Evolutionary conservation across 1,140 invertebrate genomes (phyloP).

Genomic region (Drusus annulatus): DNA sequence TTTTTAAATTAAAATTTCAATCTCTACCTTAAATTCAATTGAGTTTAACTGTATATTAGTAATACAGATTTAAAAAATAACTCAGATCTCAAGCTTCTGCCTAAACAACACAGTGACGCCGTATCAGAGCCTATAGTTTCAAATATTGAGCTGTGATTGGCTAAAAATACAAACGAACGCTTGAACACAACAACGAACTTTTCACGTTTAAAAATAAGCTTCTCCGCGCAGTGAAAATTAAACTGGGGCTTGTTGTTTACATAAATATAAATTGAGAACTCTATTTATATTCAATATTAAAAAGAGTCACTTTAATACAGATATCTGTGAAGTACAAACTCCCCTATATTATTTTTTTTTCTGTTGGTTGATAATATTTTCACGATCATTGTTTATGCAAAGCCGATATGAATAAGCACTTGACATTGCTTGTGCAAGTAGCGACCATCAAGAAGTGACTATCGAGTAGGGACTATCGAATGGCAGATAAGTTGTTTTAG

Average conservation of each 20-base stretch:
- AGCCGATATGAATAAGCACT: no score
- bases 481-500: no score
- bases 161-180: conserved; percentile 22
- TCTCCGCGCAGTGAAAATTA: not conserved
- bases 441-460: no score
- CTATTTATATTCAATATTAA: no score
- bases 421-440: no score
- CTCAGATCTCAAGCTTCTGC: conserved; percentile 3
- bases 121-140: conserved; percentile 11
- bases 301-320: no score
- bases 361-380: no score
- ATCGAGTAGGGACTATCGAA: no score
- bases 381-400: no score
- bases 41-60: not conserved
- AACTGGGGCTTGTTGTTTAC: conserved; percentile 13
- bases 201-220: conserved; percentile 15
- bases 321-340: no score
- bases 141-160: conserved; percentile 27
- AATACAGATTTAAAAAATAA: not conserved
- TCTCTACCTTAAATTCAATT: not conserved
- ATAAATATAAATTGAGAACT: no score
- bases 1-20: not conserved
- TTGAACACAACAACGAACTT: conserved; percentile 22
- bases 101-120: conserved; percentile 31
- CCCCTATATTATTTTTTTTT: no score